A percentile compares a stretch with the other conserved stretches of the same genome.
Conservation (phyloP, 2,797 vertebrate species). For the Zalophus californianus region DNA sequence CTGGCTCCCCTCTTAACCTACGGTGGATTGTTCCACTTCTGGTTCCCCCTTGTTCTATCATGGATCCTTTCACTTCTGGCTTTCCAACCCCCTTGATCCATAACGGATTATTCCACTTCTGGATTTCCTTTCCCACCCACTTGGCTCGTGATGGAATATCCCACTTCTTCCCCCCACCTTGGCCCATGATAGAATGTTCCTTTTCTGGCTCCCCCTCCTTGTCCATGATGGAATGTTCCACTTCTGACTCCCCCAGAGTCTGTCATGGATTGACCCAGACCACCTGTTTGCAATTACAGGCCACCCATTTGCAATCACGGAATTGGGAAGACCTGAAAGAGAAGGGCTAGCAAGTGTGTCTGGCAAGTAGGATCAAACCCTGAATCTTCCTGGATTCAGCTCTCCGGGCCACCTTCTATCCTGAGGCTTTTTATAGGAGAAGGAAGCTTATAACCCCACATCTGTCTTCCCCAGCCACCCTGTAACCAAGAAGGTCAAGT, state of each 20-base stretch:
- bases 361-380: neutral
- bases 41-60: no score
- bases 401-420: accelerated
- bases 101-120: neutral
- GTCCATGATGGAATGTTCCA: neutral
- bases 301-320: no score
- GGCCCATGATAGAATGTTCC: neutral
- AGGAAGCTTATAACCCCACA: neutral
- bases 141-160: neutral
- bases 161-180: neutral
- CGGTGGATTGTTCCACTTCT: neutral
- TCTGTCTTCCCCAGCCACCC: neutral
- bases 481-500: neutral
- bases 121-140: no score
- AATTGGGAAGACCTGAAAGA: neutral
- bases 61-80: no score
- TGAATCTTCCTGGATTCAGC: no score
- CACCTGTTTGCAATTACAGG: neutral
- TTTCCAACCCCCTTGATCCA: neutral
- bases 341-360: neutral
- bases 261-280: neutral
- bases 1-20: no score
- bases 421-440: neutral
- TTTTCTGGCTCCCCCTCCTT: no score
- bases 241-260: neutral